Base-by-base conservation (phyloP, 2,888 invertebrate species). In the Seira ritae region DNA sequence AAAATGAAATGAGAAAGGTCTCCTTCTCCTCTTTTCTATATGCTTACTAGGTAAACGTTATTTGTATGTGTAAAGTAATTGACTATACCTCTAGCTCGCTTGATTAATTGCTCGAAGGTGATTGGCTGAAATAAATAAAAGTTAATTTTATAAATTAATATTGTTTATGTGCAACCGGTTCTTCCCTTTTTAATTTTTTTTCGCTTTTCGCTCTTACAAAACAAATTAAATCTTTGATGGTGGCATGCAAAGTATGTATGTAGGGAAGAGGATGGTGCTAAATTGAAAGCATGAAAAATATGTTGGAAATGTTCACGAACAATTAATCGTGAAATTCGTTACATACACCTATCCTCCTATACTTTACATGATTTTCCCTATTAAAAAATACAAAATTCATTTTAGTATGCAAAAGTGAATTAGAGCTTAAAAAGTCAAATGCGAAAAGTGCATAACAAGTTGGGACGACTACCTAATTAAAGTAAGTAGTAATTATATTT, bases 61-160 rank as follows among this genome's bases (percentile, higher is more conserved):
- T 31, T 31, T 50, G 70, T 81, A 81, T 71, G 81, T 76, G 81
- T 50, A 75, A 81, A 81, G 75, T 81, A 81, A 81, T 81, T 81
- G 81, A 81, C 81, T 81, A 20, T n/a, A n/a, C n/a, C n/a, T n/a
- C n/a, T n/a, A n/a, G n/a, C n/a, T n/a, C n/a, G 75, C 65, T 70
- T 81, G 81, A 81, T 81, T 81, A 81, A 81, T 81, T 81, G 81
- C 76, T 76, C 23, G 20, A 65, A 80, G 80, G 74, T 70, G 80
- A 80, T 80, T 80, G 80, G 80, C 74, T 80, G 80, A 80, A 74
- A 74, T 80, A 80, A 80, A 80, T 80, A 80, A 80, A 80, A 80
- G 80, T 74, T 80, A 80, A 80, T 80, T 80, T 75, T 80, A 80
- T 80, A 80, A 80, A 80, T 80, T 80, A 80, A 80, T 75, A 74